Evolutionary conservation across 2,888 invertebrate species (phyloP).

Genomic region (Neuroscelio doddi): DNA sequence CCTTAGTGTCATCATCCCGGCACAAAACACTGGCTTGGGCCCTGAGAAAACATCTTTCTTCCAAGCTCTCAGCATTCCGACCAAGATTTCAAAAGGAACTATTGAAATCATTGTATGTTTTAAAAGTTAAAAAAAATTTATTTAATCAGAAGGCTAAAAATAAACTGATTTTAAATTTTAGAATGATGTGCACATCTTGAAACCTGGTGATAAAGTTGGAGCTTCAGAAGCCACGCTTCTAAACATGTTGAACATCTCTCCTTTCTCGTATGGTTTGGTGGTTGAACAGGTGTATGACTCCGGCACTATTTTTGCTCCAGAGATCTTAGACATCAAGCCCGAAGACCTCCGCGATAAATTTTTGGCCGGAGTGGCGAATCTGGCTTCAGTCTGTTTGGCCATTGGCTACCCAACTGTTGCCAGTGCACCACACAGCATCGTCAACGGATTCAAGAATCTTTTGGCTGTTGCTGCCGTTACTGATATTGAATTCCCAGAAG

Average conservation of each 20-base stretch:
- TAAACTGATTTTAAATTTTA: constrained; percentile 52
- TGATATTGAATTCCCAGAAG: constrained; percentile 96
- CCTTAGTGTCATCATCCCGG: constrained; percentile 96
- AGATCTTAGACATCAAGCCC: constrained; percentile 97
- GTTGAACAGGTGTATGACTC: constrained; percentile 99
- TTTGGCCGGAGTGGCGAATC: constrained; percentile 93
- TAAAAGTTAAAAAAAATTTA: not conserved
- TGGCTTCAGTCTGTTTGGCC: constrained; percentile 93
- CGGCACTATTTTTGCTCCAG: constrained; percentile 97
- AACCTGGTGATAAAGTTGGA: constrained; percentile 98
- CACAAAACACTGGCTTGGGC: constrained; percentile 98
- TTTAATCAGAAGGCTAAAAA: not conserved
- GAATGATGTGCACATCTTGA: constrained; percentile 92
- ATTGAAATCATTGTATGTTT: constrained; percentile 96
- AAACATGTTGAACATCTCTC: constrained; percentile 99
- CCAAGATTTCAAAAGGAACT: constrained; percentile 99
- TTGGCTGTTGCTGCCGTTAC: constrained; percentile 97
- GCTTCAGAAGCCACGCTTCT: constrained; percentile 98
- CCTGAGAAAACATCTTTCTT: constrained; percentile 99
- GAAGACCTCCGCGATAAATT: constrained; percentile 94
- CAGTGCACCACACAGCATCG: constrained; percentile 97
- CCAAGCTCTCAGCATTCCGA: constrained; percentile 99
- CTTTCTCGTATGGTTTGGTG: constrained; percentile 97
- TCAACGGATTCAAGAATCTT: constrained; percentile 98
- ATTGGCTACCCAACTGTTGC: constrained; percentile 98